Percentiles rank a stretch among this genome's conserved stretches.
phyloP scores from a whole-genome alignment of 2,797 vertebrate genomes.

The Hemitrygon akajei region DNA sequence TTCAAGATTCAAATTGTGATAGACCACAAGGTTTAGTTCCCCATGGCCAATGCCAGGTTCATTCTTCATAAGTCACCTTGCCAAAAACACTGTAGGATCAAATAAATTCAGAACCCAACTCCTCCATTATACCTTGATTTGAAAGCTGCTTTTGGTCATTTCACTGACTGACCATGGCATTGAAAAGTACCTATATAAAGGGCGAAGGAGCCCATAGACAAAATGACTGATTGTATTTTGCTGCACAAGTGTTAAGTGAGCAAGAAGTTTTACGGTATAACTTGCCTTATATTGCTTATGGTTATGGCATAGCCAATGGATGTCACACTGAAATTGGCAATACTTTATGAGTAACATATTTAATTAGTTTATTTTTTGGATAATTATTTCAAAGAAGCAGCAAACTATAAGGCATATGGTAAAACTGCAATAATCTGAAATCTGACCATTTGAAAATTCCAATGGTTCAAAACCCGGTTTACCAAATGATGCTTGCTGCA shows the following conservation, averaged over 20 bases:
- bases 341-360: neutral
- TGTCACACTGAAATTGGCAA: neutral
- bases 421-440: too few relatives aligned
- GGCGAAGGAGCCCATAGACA: neutral
- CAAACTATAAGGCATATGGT: neutral
- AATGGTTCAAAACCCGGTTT: too few relatives aligned
- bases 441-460: too few relatives aligned
- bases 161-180: neutral
- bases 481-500: too few relatives aligned
- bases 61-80: too few relatives aligned
- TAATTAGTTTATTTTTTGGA: neutral
- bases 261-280: neutral
- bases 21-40: too few relatives aligned
- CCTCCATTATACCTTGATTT: neutral
- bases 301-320: neutral
- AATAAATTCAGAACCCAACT: neutral
- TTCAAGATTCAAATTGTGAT: too few relatives aligned
- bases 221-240: neutral
- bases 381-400: conserved; percentile 4
- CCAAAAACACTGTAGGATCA: too few relatives aligned
- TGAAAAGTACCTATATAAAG: neutral
- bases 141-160: neutral
- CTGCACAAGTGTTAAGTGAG: neutral
- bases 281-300: neutral
- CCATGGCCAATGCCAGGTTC: too few relatives aligned